Evolutionary conservation across 2,113 vertebrate species (phyloP).

Genomic region (Clarias macrocephalus): DNA sequence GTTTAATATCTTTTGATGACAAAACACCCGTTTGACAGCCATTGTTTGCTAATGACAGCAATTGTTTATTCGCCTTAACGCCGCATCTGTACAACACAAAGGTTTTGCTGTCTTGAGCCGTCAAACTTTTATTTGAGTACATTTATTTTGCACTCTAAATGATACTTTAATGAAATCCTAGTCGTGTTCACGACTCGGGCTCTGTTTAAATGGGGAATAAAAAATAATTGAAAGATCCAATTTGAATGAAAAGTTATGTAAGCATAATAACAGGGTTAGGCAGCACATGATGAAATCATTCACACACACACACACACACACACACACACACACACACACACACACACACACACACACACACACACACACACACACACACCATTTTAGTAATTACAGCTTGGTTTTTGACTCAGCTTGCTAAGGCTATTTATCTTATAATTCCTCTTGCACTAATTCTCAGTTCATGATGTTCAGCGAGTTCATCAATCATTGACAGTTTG

Average conservation of each 20-base stretch:
- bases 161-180: background rate
- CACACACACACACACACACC: slow-evolving; percentile 46
- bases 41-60: slow-evolving; percentile 12
- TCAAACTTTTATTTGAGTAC: background rate
- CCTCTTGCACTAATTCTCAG: slow-evolving; percentile 80
- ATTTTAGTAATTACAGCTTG: slow-evolving; percentile 39
- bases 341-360: slow-evolving; percentile 35
- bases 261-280: background rate
- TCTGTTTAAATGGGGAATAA: background rate
- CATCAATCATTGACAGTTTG: slow-evolving; percentile 93
- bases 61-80: background rate
- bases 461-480: slow-evolving; percentile 80
- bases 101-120: background rate
- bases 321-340: too few relatives aligned
- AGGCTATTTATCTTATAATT: slow-evolving; percentile 82
- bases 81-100: background rate
- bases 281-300: background rate
- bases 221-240: background rate
- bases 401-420: slow-evolving; percentile 56
- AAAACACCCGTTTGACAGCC: background rate
- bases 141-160: background rate
- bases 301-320: slow-evolving; percentile 35
- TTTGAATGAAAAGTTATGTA: background rate
- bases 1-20: background rate
- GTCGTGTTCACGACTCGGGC: background rate